Percentiles rank a stretch among this genome's conserved stretches.
phyloP scores from a whole-genome alignment of 2,888 invertebrate species.

The Campoplex nolae region DNA sequence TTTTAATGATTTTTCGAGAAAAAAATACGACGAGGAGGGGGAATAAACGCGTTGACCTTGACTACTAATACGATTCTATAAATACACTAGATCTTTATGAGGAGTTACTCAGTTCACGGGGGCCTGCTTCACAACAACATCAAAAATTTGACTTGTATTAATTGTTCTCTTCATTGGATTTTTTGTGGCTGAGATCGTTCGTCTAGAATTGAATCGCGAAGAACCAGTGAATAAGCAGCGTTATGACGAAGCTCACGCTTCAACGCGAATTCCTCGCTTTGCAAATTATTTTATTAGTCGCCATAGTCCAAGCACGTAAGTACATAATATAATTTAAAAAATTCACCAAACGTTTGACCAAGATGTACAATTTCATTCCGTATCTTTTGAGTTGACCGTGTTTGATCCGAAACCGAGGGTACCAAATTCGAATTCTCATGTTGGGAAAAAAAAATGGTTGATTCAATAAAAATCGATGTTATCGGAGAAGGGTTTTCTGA shows the following conservation, averaged over 20 bases:
- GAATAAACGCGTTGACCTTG: conserved; percentile 82
- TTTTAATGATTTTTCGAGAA: conserved; percentile 49
- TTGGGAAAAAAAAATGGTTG: too few species aligned
- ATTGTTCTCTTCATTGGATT: not conserved
- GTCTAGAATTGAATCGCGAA: not conserved
- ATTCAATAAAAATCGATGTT: too few species aligned
- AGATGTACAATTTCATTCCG: too few species aligned
- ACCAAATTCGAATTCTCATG: too few species aligned
- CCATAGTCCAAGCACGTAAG: not conserved
- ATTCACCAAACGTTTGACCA: too few species aligned
- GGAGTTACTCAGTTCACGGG: conserved; percentile 72
- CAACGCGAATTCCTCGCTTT: not conserved
- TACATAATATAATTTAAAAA: too few species aligned
- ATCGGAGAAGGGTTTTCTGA: too few species aligned
- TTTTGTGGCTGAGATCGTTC: not conserved
- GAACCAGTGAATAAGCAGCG: not conserved
- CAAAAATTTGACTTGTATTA: not conserved
- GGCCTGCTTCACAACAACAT: conserved; percentile 32
- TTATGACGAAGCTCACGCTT: not conserved
- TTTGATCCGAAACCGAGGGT: too few species aligned
- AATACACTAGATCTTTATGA: conserved; percentile 66
- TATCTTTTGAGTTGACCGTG: too few species aligned
- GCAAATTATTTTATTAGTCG: not conserved
- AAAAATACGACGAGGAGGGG: conserved; percentile 35
- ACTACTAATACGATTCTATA: conserved; percentile 68